Evolutionary conservation across 2,113 vertebrate species (phyloP), one percentile per base, ranked within the genome.

Genomic region (Myxocyprinus asiaticus): DNA sequence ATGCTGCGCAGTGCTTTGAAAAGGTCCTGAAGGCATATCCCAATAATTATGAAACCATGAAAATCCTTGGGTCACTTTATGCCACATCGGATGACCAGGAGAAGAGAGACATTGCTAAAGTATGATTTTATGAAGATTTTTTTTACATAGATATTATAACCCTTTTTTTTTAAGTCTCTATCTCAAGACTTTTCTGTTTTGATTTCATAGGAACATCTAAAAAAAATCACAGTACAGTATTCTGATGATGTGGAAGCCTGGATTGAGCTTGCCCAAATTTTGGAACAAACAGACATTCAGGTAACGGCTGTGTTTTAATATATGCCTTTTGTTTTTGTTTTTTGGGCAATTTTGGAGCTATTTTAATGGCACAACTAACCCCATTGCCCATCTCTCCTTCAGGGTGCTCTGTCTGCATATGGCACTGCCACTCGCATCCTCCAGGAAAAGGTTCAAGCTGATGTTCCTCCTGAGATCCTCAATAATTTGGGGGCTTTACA

Each of bases 1-100:
- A 99, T 51, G 98, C 98, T 7, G 97, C 98, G 0, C 97, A 98
- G 33, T 99, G 98, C 90, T 99, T 99, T 80, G 98, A 99, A 85
- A 99, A 99, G 84, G 98, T 99, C 85, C 91, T 99, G 82, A 99
- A 99, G 89, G 96, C 97, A 55, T 99, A 99, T 84, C 98, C 97
- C 82, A 99, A 98, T 87, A 99, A 99, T 90, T 99, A 99, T 0
- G 98, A 99, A 87, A 99, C 98, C 4, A 99, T 99, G 97, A 99
- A 99, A 87, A 99, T 99, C 86, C 95, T 99, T 72, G 98, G 98
- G 4, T 99, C 98, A 9, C 95, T 99, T 10, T 99, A 99, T 72
- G 98, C 98, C 5, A 95, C 96, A 12, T 98, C 96, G 45, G 97
- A 99, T 76, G 98, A 99, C 87, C 98, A 99, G 88, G 97, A 99